Percentiles rank a stretch among this genome's conserved stretches.
Evolutionary conservation across 2,113 vertebrate genomes (phyloP).

Genomic region (Gorsachius goisagi): DNA sequence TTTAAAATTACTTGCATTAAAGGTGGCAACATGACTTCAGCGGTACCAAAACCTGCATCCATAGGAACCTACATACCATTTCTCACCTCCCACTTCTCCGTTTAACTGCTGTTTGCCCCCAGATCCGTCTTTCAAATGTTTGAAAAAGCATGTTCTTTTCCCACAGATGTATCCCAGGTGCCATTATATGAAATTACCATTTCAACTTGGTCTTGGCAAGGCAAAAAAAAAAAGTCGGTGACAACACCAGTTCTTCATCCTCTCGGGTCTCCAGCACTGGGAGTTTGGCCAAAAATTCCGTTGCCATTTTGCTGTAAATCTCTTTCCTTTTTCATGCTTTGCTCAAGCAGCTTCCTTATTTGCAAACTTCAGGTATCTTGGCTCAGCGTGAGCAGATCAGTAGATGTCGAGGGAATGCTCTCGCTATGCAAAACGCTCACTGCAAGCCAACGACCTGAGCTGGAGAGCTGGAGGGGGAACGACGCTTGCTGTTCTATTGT

Average conservation of each 20-base stretch:
- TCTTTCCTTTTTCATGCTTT: not conserved
- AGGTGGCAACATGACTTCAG: not conserved
- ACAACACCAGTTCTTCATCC: not conserved
- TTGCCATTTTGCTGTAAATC: not conserved
- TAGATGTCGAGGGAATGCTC: not conserved
- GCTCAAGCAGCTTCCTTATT: not conserved
- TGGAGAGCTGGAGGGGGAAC: not conserved
- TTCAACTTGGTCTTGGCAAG: not conserved
- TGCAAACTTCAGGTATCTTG: not conserved
- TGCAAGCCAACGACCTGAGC: not conserved
- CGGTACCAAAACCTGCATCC: not conserved
- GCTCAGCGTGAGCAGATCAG: not conserved
- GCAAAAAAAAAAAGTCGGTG: not conserved
- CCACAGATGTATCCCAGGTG: not conserved
- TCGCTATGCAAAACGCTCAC: not conserved
- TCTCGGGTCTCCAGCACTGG: not conserved
- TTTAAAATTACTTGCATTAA: not conserved
- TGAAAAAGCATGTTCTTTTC: not conserved
- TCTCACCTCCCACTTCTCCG: not conserved
- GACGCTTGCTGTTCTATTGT: accelerated
- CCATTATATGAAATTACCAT: not conserved
- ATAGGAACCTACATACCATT: not conserved
- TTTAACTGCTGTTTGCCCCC: not conserved
- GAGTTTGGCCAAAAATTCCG: not conserved
- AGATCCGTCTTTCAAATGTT: not conserved